These are phyloP conservation scores for Uria lomvia DNA, from an alignment of 2,113 vertebrate genomes.

Conservation along the genomic window DNA sequence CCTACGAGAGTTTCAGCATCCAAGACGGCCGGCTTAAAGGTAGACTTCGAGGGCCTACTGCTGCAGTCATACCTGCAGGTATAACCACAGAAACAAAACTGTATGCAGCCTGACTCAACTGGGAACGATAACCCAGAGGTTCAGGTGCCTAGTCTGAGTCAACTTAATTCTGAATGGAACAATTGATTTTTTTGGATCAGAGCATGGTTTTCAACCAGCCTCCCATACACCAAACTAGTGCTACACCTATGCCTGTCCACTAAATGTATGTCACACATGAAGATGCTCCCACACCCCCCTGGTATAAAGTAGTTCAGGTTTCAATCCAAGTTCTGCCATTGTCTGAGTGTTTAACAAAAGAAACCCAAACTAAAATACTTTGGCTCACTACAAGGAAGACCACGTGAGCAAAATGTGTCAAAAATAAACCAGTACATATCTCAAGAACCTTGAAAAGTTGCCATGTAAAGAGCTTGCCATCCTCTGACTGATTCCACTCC, in stretches of 20 bases:
- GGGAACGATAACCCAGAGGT: not conserved
- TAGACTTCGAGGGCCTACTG: not conserved
- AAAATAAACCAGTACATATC: not conserved
- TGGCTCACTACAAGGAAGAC: not conserved
- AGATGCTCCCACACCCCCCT: not conserved
- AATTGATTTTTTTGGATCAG: not conserved
- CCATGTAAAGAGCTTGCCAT: not conserved
- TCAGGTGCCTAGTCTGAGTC: not conserved
- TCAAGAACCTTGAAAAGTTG: not conserved
- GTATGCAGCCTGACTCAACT: not conserved
- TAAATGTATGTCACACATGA: not conserved
- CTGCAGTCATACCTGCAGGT: not conserved
- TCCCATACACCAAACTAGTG: not conserved
- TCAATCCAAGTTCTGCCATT: not conserved
- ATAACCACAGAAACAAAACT: not conserved
- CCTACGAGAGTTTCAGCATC: not conserved
- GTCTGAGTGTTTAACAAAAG: not conserved
- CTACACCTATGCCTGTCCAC: not conserved
- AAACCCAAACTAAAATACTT: not conserved
- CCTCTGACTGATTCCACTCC: not conserved
- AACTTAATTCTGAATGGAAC: not conserved
- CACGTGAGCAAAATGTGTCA: not conserved
- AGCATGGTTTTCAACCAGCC: not conserved
- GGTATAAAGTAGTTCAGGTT: not conserved
- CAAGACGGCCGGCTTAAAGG: not conserved